These are phyloP conservation scores for Sprattus sprattus DNA, from an alignment of 2,113 vertebrate species.

Conservation along the genomic window DNA sequence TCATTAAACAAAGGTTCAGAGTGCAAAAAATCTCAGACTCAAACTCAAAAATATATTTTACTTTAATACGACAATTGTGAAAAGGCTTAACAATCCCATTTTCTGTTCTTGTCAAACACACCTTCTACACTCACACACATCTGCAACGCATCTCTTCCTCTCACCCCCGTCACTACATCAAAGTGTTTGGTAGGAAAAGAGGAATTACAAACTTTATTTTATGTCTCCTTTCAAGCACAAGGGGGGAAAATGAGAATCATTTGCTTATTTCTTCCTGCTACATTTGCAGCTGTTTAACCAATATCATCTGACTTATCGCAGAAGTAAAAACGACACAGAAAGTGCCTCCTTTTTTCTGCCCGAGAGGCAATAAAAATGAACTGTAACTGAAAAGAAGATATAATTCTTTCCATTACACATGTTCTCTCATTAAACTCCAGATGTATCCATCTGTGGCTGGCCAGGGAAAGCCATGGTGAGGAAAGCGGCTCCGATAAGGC, in stretches of 20 bases:
- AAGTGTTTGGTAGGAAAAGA: conserved; percentile 54
- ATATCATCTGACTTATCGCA: conserved; percentile 44
- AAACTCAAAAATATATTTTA: not conserved
- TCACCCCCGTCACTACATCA: conserved; percentile 33
- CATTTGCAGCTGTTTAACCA: conserved; percentile 3
- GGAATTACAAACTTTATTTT: conserved; percentile 47
- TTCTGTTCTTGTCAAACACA: conserved; percentile 25
- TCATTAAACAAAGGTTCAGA: not conserved
- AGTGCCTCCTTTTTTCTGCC: not conserved
- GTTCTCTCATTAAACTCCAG: conserved; percentile 60
- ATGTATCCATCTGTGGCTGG: conserved; percentile 35
- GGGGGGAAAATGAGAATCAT: not conserved
- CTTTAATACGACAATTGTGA: not conserved
- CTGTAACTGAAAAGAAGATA: conserved; percentile 46
- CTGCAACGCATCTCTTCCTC: conserved; percentile 52
- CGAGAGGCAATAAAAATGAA: conserved; percentile 47
- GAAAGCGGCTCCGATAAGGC: conserved; percentile 31
- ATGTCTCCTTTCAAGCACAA: not conserved
- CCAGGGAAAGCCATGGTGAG: conserved; percentile 42
- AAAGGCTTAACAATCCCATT: conserved; percentile 1
- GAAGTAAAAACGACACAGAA: conserved; percentile 43
- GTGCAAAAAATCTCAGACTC: not conserved
- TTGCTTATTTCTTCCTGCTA: not conserved
- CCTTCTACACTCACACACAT: conserved; percentile 44
- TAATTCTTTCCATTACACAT: conserved; percentile 61